A percentile compares a stretch with the other conserved stretches of the same genome.
These are phyloP conservation scores for Aradus depressus DNA, from an alignment of 2,888 invertebrate species.

Conservation along the genomic window DNA sequence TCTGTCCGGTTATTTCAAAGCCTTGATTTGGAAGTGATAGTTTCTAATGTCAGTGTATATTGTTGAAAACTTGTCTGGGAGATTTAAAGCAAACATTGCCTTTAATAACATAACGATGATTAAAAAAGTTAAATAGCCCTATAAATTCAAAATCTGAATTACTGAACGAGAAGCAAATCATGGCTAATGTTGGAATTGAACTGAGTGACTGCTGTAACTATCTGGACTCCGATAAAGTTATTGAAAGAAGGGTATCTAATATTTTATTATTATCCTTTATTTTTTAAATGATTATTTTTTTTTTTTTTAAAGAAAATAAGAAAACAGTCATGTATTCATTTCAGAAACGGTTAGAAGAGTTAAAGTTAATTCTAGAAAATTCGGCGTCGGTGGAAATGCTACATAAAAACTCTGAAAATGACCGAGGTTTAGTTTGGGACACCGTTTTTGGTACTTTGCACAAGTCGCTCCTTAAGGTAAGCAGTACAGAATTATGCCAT, in stretches of 20 bases:
- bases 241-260: slow-evolving; percentile 40
- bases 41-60: too few relatives aligned
- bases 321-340: too few relatives aligned
- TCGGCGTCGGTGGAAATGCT: slow-evolving; percentile 12
- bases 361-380: slow-evolving; percentile 17
- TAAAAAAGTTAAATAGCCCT: too few relatives aligned
- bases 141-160: too few relatives aligned
- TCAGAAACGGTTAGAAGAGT: slow-evolving; percentile 16
- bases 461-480: slow-evolving; percentile 19
- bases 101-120: too few relatives aligned
- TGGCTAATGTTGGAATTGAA: slow-evolving; percentile 9
- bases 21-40: too few relatives aligned
- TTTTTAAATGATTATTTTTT: background rate
- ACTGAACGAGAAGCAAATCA: too few relatives aligned
- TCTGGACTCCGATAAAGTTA: slow-evolving; percentile 38
- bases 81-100: too few relatives aligned
- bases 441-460: slow-evolving; percentile 14
- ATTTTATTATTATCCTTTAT: background rate
- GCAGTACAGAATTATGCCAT: background rate
- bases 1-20: too few relatives aligned
- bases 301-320: too few relatives aligned
- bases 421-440: slow-evolving; percentile 17
- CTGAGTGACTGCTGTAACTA: slow-evolving; percentile 35
- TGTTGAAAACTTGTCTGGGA: too few relatives aligned
- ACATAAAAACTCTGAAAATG: slow-evolving; percentile 17